phyloP scores from a whole-genome alignment of 2,888 invertebrate species.

The Epiblema foenella region DNA sequence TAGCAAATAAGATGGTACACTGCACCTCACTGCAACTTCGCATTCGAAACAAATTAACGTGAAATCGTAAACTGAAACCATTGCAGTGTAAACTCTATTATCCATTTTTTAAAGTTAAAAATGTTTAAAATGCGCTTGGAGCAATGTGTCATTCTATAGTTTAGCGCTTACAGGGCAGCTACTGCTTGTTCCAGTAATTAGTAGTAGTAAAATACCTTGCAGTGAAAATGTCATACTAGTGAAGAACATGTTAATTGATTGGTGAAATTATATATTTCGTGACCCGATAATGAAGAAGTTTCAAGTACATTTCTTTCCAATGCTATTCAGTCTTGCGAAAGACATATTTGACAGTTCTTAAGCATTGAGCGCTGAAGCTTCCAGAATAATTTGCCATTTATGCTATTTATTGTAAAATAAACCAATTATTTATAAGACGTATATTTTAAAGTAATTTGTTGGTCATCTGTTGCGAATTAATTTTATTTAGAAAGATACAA shows the following conservation, averaged over 20 bases:
- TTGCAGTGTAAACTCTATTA: not conserved
- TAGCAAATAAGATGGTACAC: not conserved
- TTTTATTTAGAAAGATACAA: no score
- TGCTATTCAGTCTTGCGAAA: not conserved
- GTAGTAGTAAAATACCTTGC: no score
- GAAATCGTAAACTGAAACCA: not conserved
- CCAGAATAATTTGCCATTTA: no score
- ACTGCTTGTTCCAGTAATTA: slow-evolving; percentile 15
- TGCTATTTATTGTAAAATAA: no score
- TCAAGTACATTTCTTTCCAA: slow-evolving; percentile 5
- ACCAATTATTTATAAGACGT: no score
- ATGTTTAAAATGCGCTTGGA: not conserved
- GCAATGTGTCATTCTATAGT: not conserved
- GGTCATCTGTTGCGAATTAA: no score
- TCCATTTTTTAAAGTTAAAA: not conserved
- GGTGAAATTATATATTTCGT: slow-evolving; percentile 27
- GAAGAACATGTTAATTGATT: slow-evolving; percentile 37
- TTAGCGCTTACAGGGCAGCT: not conserved
- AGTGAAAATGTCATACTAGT: slow-evolving; percentile 40
- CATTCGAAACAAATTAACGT: not conserved
- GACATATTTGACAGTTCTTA: not conserved
- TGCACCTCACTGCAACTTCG: not conserved
- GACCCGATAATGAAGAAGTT: not conserved
- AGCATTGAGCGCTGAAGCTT: no score
- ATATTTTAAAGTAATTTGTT: no score